Evolutionary conservation across 1,140 invertebrate genomes (phyloP).

Genomic region (Antheraea pernyi): DNA sequence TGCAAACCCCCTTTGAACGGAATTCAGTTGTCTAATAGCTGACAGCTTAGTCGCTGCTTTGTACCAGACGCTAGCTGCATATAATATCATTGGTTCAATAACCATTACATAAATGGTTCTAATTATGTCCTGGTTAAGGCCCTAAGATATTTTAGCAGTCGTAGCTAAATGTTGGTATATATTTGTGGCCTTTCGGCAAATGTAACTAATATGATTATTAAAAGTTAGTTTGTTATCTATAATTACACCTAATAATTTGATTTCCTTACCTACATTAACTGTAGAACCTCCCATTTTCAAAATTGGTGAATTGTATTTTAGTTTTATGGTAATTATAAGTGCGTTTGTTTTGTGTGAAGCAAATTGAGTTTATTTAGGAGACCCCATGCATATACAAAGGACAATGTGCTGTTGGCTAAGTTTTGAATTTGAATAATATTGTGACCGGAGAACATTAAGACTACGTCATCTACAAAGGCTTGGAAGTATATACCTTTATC

Average conservation of each 20-base stretch:
- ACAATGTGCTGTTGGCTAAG: background rate
- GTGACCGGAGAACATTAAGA: background rate
- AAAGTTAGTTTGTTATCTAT: constrained; percentile 6
- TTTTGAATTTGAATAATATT: background rate
- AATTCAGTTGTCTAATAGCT: too few relatives aligned
- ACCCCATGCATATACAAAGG: background rate
- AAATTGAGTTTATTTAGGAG: background rate
- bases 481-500: background rate
- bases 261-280: background rate
- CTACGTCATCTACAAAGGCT: background rate
- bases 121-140: background rate
- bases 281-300: background rate
- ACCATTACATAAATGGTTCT: background rate
- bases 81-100: background rate
- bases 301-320: background rate
- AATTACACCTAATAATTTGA: constrained; percentile 4
- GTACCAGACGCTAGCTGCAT: background rate
- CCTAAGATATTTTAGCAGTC: background rate
- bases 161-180: background rate
- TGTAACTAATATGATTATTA: background rate
- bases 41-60: background rate
- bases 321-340: background rate
- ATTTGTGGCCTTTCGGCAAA: background rate
- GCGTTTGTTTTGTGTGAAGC: background rate
- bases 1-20: too few relatives aligned